Evolutionary conservation across 2,888 invertebrate genomes (phyloP).

Genomic region (Trachelus iudaicus): DNA sequence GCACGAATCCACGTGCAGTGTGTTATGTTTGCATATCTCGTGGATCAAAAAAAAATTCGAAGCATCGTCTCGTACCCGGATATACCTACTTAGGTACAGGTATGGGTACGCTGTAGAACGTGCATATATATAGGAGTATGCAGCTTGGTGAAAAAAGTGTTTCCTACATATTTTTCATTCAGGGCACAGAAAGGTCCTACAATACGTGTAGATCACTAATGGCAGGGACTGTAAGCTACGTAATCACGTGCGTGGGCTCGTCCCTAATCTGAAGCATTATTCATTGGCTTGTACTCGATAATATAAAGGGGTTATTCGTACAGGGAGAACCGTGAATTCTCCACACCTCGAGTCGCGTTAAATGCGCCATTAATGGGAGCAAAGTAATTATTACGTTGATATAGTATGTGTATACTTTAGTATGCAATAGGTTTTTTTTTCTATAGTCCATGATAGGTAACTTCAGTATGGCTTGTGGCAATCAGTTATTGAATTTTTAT

Average conservation of each 20-base stretch:
- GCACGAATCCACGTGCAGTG: not conserved
- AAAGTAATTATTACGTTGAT: not conserved
- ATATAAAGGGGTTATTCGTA: not conserved
- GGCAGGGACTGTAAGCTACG: not conserved
- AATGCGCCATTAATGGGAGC: not conserved
- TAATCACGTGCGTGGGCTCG: not conserved
- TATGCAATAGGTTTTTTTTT: not conserved
- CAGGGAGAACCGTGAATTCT: not conserved
- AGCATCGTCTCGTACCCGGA: not conserved
- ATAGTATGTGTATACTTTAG: not conserved
- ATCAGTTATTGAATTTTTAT: not conserved
- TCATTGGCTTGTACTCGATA: not conserved
- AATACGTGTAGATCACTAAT: not conserved
- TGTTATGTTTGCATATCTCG: not conserved
- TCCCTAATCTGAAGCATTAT: not conserved
- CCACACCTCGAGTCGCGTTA: not conserved
- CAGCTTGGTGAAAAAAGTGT: not conserved
- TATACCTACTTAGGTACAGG: not conserved
- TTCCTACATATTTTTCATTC: not conserved
- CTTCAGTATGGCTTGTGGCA: not conserved
- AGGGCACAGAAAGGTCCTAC: not conserved
- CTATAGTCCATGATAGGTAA: not conserved
- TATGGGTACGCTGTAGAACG: not conserved
- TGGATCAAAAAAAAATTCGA: not conserved
- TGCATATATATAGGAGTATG: not conserved